These are phyloP conservation scores for Lasaia peninsularis DNA, from an alignment of 1,140 invertebrate species.

Conservation along the genomic window DNA sequence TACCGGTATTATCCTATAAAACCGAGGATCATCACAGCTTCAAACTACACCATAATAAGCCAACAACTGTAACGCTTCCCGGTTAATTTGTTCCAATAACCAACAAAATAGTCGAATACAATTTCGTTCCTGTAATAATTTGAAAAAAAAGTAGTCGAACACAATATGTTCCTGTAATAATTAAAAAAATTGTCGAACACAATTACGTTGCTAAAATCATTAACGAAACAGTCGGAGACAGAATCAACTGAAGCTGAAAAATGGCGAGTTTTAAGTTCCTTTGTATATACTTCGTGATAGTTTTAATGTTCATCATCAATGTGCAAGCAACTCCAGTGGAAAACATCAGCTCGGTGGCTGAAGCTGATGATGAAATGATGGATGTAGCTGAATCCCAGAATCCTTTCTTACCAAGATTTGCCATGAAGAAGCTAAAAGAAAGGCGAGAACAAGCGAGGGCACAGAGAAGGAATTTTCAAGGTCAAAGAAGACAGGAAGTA, in stretches of 20 bases:
- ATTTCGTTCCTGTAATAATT: too few relatives aligned
- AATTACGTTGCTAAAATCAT: too few relatives aligned
- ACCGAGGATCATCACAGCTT: conserved; percentile 14
- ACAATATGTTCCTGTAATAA: too few relatives aligned
- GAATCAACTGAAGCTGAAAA: conserved; percentile 7
- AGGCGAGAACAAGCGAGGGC: conserved; percentile 42
- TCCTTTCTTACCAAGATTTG: conserved; percentile 59
- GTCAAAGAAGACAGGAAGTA: conserved; percentile 12
- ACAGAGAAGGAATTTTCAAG: conserved; percentile 40
- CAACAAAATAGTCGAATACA: too few relatives aligned
- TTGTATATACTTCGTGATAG: conserved; percentile 27
- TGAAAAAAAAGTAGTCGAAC: too few relatives aligned
- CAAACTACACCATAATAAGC: background rate
- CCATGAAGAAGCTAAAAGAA: conserved; percentile 58
- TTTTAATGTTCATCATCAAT: conserved; percentile 26
- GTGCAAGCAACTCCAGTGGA: conserved; percentile 37
- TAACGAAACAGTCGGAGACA: too few relatives aligned
- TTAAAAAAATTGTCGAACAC: too few relatives aligned
- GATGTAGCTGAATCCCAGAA: conserved; percentile 56
- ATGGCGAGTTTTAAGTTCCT: conserved; percentile 34
- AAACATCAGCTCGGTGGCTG: conserved; percentile 23
- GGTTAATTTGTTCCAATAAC: too few relatives aligned
- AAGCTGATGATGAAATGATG: conserved; percentile 47
- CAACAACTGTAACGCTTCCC: background rate
- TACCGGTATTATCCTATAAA: conserved; percentile 51